phyloP scores from a whole-genome alignment of 2,888 invertebrate genomes.

The Muscina levida region DNA sequence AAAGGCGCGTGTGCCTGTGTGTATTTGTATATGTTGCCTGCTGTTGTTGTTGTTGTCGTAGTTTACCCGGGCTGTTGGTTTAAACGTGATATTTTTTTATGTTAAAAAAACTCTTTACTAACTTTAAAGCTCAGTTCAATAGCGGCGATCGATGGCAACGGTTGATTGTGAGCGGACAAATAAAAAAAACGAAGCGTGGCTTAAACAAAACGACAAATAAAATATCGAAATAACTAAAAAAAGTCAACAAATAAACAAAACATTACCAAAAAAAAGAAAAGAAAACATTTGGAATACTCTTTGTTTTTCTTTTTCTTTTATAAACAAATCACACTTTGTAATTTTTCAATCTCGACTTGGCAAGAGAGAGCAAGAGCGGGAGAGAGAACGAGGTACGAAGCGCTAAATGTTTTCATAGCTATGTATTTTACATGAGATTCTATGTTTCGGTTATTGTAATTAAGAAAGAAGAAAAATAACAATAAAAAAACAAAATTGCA shows the following conservation, averaged over 20 bases:
- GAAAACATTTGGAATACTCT: too few relatives aligned
- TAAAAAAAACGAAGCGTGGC: slow-evolving; percentile 1
- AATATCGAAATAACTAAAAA: slow-evolving; percentile 2
- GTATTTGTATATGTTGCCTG: not conserved
- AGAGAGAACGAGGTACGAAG: slow-evolving; percentile 50
- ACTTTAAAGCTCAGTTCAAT: slow-evolving; percentile 74
- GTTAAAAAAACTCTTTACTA: slow-evolving; percentile 51
- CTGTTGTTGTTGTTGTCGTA: not conserved
- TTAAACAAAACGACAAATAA: slow-evolving; percentile 29
- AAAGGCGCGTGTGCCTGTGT: slow-evolving; percentile 20
- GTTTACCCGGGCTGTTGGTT: too few relatives aligned
- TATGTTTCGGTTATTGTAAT: slow-evolving; percentile 6
- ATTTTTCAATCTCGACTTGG: too few relatives aligned
- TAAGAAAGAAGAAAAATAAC: not conserved
- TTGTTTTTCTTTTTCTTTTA: too few relatives aligned
- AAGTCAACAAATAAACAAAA: slow-evolving; percentile 8
- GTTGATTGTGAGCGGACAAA: slow-evolving; percentile 69
- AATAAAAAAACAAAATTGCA: slow-evolving; percentile 11
- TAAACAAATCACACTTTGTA: too few relatives aligned
- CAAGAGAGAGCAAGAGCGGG: too few relatives aligned
- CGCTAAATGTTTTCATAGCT: not conserved
- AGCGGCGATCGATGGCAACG: slow-evolving; percentile 72
- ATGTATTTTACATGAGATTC: not conserved
- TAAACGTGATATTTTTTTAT: slow-evolving; percentile 45
- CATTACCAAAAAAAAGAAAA: slow-evolving; percentile 9